Evolutionary conservation across 2,888 invertebrate genomes (phyloP).

Genomic region (Caprella mutica): DNA sequence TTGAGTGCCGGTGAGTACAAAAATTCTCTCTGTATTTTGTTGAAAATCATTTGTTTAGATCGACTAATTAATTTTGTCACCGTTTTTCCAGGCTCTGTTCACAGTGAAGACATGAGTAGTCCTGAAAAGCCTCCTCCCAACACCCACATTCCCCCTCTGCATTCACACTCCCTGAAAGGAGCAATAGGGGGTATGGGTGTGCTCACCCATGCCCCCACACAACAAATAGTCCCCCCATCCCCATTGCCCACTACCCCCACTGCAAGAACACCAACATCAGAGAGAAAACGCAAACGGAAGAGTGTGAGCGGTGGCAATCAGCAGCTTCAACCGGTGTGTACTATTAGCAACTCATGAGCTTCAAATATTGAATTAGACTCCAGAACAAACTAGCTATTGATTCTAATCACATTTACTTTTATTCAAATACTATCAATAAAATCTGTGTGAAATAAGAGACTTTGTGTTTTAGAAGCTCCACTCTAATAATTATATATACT

Average conservation of each 20-base stretch:
- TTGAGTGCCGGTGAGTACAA: conserved; percentile 74
- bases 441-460: too few relatives aligned
- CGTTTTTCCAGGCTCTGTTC: conserved; percentile 27
- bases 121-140: conserved; percentile 46
- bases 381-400: too few relatives aligned
- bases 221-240: conserved; percentile 67
- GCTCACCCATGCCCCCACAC: too few relatives aligned
- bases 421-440: too few relatives aligned
- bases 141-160: too few relatives aligned
- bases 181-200: too few relatives aligned
- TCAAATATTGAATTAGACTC: too few relatives aligned
- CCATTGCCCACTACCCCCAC: conserved; percentile 44
- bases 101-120: conserved; percentile 30
- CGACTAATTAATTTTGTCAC: background rate
- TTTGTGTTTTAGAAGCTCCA: too few relatives aligned
- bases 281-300: conserved; percentile 33
- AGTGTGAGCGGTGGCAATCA: conserved; percentile 1
- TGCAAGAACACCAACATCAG: conserved; percentile 38
- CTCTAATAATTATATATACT: too few relatives aligned
- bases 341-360: too few relatives aligned
- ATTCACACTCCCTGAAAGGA: too few relatives aligned
- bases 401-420: too few relatives aligned
- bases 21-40: background rate
- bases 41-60: conserved; percentile 7
- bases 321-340: conserved; percentile 6